Conservation (phyloP, 2,113 vertebrate genomes). For the Etia nguti region DNA sequence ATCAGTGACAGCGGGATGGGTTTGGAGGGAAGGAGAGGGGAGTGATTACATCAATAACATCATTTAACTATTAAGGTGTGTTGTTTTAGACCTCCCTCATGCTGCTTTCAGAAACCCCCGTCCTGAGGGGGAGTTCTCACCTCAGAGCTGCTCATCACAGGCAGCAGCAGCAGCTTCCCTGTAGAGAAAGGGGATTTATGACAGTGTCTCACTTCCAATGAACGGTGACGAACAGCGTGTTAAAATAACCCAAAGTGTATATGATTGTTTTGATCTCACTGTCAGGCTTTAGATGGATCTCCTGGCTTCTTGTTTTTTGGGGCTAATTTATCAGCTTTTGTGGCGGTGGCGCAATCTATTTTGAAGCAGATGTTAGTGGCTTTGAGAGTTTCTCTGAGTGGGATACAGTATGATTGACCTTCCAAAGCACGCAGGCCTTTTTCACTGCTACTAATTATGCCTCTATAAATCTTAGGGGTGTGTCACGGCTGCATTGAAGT, state of each 20-base stretch:
- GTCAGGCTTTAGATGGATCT: conserved; percentile 34
- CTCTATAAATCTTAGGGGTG: conserved; percentile 68
- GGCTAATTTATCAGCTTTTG: conserved; percentile 50
- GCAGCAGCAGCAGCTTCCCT: conserved; percentile 33
- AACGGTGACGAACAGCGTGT: conserved; percentile 39
- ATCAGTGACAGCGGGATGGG: conserved; percentile 57
- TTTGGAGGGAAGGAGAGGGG: conserved; percentile 26
- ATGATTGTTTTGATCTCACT: conserved; percentile 44
- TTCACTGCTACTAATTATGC: conserved; percentile 69
- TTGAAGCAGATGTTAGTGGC: conserved; percentile 52
- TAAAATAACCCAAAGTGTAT: conserved; percentile 28
- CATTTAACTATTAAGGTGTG: conserved; percentile 60
- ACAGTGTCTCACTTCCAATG: conserved; percentile 2
- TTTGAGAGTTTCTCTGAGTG: conserved; percentile 27
- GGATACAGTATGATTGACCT: conserved; percentile 51
- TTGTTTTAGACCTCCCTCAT: conserved; percentile 62
- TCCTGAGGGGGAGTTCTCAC: conserved; percentile 53
- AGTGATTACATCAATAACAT: conserved; percentile 61
- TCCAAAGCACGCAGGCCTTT: conserved; percentile 49
- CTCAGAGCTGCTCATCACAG: conserved; percentile 32
- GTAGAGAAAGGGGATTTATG: conserved; percentile 36
- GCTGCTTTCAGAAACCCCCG: conserved; percentile 61
- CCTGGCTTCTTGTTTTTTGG: conserved; percentile 44
- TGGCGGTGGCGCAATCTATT: conserved; percentile 32
- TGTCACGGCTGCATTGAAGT: conserved; percentile 68